Percentiles rank a stretch among this genome's conserved stretches.
These are phyloP conservation scores for Leontopithecus rosalia DNA, from an alignment of 2,797 vertebrate species.

Conservation along the genomic window DNA sequence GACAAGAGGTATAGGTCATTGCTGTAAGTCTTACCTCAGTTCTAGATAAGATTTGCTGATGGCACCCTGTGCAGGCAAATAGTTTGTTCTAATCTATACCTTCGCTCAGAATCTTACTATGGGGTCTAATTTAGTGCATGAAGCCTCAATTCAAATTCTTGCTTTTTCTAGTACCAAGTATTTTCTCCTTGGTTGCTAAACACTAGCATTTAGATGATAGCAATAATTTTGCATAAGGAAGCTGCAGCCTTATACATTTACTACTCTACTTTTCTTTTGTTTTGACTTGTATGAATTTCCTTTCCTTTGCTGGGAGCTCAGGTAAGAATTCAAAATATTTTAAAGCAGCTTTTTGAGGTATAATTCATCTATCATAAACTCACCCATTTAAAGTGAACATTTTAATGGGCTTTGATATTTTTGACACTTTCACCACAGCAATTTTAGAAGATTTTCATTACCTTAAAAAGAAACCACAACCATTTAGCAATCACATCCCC, in stretches of 20 bases:
- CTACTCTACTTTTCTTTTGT: not conserved
- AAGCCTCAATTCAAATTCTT: not conserved
- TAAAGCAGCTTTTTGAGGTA: not conserved
- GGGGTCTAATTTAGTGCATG: not conserved
- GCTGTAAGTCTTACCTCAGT: not conserved
- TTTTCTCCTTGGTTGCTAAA: not conserved
- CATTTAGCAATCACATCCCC: not conserved
- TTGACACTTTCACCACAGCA: not conserved
- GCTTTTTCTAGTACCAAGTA: not conserved
- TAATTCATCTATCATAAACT: not conserved
- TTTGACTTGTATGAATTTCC: not conserved
- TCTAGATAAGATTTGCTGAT: not conserved
- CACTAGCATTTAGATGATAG: not conserved
- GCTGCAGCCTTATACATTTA: too few species aligned
- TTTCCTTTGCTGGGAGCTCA: not conserved
- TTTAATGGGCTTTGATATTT: not conserved
- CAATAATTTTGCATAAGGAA: not conserved
- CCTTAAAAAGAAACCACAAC: not conserved
- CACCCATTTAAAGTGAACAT: not conserved
- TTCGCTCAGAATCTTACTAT: not conserved
- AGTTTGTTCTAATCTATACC: not conserved
- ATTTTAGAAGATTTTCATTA: not conserved
- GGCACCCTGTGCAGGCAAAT: not conserved
- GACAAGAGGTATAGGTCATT: not conserved
- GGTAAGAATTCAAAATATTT: slow-evolving; percentile 13